Evolutionary conservation across 2,888 invertebrate genomes (phyloP).

Genomic region (Mesodorylaimus sp.): DNA sequence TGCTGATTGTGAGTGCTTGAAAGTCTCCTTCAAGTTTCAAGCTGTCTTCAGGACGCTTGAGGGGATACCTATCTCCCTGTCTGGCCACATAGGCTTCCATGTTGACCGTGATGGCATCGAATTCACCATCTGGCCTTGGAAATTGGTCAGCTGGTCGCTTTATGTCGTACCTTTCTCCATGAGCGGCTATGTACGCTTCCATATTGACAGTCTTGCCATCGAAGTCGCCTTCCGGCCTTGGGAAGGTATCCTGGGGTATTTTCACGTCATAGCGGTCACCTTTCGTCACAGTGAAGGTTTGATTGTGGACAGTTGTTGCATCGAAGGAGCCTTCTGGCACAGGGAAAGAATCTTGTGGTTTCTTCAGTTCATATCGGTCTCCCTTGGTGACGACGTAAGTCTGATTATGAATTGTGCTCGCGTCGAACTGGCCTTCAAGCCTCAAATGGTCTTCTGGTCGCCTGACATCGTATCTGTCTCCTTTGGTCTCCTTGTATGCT

Average conservation of each 20-base stretch:
- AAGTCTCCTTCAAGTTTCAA: constrained; percentile 1
- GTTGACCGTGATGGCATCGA: background rate
- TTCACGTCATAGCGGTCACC: background rate
- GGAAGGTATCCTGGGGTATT: background rate
- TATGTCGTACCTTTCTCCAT: background rate
- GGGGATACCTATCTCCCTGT: background rate
- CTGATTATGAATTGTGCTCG: background rate
- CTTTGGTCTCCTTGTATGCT: background rate
- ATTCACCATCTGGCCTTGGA: background rate
- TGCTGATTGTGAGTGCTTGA: background rate
- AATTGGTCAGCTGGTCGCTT: background rate
- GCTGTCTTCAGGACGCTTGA: background rate
- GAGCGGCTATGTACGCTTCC: background rate
- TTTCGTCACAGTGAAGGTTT: background rate
- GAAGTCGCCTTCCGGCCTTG: background rate
- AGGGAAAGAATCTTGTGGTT: background rate
- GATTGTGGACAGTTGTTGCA: background rate
- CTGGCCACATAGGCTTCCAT: background rate
- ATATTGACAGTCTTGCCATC: background rate
- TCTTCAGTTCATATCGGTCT: background rate
- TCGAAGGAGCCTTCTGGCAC: background rate
- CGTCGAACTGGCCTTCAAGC: background rate
- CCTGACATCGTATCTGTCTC: background rate
- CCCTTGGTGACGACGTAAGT: background rate
- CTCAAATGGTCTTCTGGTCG: background rate